Percentiles rank a stretch among this genome's conserved stretches.
phyloP scores from a whole-genome alignment of 2,113 vertebrate species.

The Triplophysa tibetana region DNA sequence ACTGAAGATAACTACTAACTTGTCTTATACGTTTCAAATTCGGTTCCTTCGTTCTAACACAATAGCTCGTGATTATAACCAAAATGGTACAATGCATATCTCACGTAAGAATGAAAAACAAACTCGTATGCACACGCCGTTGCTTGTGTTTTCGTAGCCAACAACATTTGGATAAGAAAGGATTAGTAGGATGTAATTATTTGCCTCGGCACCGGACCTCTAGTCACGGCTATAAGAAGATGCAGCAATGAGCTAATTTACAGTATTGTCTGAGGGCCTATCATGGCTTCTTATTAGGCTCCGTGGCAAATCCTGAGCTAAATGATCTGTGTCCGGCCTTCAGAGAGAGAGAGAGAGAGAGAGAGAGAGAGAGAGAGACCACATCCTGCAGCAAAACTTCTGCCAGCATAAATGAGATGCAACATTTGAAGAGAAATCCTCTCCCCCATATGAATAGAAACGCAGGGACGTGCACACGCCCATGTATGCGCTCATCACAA shows the following conservation, averaged over 20 bases:
- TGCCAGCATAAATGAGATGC: conserved; percentile 21
- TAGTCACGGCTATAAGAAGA: conserved; percentile 32
- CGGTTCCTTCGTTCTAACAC: neutral
- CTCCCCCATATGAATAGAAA: conserved; percentile 20
- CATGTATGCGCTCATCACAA: neutral
- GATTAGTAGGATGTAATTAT: conserved; percentile 45
- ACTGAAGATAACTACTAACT: conserved; percentile 30
- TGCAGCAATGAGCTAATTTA: conserved; percentile 44
- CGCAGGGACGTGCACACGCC: conserved; percentile 9
- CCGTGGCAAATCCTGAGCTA: conserved; percentile 38
- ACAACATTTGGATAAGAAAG: conserved; percentile 38
- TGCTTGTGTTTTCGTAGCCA: neutral
- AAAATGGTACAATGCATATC: neutral
- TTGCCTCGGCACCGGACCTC: conserved; percentile 17
- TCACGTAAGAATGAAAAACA: conserved; percentile 1
- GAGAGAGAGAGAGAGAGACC: neutral
- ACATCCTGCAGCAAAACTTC: conserved; percentile 24
- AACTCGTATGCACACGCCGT: too few relatives aligned
- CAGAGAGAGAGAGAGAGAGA: neutral
- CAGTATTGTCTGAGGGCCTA: conserved; percentile 40
- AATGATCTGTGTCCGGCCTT: conserved; percentile 40
- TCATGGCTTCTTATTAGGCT: conserved; percentile 41
- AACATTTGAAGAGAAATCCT: conserved; percentile 32
- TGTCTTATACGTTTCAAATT: neutral
- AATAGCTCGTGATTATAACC: neutral